A percentile compares a stretch with the other conserved stretches of the same genome.
Evolutionary conservation across 2,113 vertebrate genomes (phyloP).

Genomic region (Hassar affinis): DNA sequence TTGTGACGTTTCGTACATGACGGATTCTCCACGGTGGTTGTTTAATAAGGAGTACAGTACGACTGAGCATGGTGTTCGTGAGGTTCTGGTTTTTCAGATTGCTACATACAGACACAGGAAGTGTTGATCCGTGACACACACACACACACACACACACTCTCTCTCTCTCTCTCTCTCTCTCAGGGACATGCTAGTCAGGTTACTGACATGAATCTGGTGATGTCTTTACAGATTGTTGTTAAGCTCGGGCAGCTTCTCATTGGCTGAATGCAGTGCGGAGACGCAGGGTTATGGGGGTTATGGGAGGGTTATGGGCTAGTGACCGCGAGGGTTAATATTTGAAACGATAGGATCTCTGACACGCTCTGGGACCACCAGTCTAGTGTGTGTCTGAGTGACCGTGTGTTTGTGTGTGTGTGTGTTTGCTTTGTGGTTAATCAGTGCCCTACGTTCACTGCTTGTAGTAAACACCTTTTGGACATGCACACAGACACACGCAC

Average conservation of each 20-base stretch:
- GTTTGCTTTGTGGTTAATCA: constrained; percentile 80
- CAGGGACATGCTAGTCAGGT: constrained; percentile 69
- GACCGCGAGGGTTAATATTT: constrained; percentile 58
- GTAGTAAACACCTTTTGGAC: constrained; percentile 64
- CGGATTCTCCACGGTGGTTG: not conserved
- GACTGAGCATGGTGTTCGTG: not conserved
- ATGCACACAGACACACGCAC: not conserved
- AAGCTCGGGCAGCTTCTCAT: constrained; percentile 31
- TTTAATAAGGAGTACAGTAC: not conserved
- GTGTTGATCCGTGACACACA: not conserved
- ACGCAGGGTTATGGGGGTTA: not conserved
- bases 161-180: too few species aligned
- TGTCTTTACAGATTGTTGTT: constrained; percentile 66
- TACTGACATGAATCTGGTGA: constrained; percentile 64
- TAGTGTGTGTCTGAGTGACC: too few species aligned
- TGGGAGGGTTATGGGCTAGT: constrained; percentile 4
- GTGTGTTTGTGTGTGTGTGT: constrained; percentile 46
- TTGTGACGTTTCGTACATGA: not conserved
- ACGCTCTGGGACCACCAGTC: constrained; percentile 29
- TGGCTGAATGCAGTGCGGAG: constrained; percentile 20
- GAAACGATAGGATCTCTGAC: constrained; percentile 34
- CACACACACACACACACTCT: too few species aligned
- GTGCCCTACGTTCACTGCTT: constrained; percentile 58
- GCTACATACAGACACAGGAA: not conserved
- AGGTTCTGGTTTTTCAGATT: not conserved